Percentiles rank a stretch among this genome's conserved stretches.
Evolutionary conservation across 2,888 invertebrate genomes (phyloP).

Genomic region (Scelioninae gen. 1): DNA sequence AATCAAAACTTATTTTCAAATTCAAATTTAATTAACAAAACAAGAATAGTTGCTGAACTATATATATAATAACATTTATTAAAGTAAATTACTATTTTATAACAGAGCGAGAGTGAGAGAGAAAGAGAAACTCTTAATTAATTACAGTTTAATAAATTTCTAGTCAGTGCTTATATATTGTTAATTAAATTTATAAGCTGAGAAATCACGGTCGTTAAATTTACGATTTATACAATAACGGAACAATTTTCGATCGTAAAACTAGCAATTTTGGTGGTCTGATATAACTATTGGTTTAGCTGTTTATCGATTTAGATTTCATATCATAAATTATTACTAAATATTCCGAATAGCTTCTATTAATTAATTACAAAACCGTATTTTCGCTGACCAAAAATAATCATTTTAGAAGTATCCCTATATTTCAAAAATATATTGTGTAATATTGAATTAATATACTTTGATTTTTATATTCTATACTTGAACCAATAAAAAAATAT

Average conservation of each 20-base stretch:
- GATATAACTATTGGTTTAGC: too few species aligned
- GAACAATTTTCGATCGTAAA: constrained; percentile 20
- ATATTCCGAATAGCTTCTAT: too few species aligned
- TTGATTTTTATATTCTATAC: too few species aligned
- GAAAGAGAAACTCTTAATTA: constrained; percentile 29
- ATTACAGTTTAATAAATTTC: constrained; percentile 37
- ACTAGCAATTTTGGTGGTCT: neutral
- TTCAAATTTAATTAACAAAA: constrained; percentile 19
- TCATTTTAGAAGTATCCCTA: too few species aligned
- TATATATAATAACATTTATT: constrained; percentile 27
- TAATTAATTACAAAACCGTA: too few species aligned
- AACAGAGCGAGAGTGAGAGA: neutral
- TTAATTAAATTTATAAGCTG: constrained; percentile 46
- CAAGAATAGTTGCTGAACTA: constrained; percentile 11
- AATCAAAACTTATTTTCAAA: neutral
- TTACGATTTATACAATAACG: constrained; percentile 21
- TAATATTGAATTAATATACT: too few species aligned
- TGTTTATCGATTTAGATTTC: too few species aligned
- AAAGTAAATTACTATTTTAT: constrained; percentile 24
- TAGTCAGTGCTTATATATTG: constrained; percentile 27
- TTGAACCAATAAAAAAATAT: too few species aligned
- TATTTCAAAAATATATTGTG: too few species aligned
- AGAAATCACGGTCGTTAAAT: constrained; percentile 32
- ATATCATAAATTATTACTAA: too few species aligned
- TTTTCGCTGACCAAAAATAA: too few species aligned